Percentiles rank a stretch among this genome's conserved stretches.
phyloP scores from a whole-genome alignment of 2,888 invertebrate genomes.

The Sericinus montela region DNA sequence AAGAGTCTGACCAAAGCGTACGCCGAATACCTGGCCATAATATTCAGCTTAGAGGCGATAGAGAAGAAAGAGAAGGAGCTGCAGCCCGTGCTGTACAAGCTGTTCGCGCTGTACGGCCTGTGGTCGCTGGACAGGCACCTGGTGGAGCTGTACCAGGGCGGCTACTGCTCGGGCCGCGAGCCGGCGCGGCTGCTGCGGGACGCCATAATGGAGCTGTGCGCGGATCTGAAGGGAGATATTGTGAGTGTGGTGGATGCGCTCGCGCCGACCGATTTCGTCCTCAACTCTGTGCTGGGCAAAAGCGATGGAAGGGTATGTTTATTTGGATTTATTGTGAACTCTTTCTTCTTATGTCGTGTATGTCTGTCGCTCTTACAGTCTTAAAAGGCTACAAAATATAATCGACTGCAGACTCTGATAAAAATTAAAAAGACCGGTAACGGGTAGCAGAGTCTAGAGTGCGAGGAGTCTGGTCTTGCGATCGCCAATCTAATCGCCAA shows the following conservation, averaged over 20 bases:
- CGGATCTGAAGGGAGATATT: constrained; percentile 84
- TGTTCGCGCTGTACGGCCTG: constrained; percentile 59
- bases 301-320: constrained; percentile 88
- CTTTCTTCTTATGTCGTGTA: too few relatives aligned
- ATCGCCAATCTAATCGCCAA: too few relatives aligned
- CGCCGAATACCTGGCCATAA: constrained; percentile 83
- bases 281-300: constrained; percentile 91
- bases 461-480: too few relatives aligned
- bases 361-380: too few relatives aligned
- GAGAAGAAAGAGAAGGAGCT: constrained; percentile 51
- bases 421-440: too few relatives aligned
- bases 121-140: constrained; percentile 83
- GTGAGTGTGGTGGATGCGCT: constrained; percentile 90
- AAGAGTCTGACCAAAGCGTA: constrained; percentile 87
- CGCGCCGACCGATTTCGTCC: constrained; percentile 93
- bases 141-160: constrained; percentile 85
- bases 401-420: too few relatives aligned
- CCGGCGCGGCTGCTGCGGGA: constrained; percentile 82
- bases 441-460: too few relatives aligned
- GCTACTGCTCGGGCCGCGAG: constrained; percentile 71
- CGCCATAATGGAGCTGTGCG: constrained; percentile 84
- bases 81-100: constrained; percentile 68
- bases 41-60: constrained; percentile 73
- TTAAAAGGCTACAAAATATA: too few relatives aligned
- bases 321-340: too few relatives aligned